Conservation (phyloP, 2,797 vertebrate genomes). For the Channa striata region DNA sequence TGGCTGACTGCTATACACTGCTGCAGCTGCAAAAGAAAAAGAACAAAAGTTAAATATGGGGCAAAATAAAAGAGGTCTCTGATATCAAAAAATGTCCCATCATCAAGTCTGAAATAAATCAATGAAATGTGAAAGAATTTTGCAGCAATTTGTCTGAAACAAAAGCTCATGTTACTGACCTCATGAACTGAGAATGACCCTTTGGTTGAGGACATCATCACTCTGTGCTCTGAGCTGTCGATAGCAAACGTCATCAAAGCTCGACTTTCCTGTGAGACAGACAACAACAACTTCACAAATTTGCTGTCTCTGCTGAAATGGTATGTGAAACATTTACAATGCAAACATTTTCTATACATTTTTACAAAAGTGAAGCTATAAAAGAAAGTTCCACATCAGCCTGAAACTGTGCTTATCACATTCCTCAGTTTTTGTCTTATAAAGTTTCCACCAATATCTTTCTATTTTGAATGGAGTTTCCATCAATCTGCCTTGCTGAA, state of each 20-base stretch:
- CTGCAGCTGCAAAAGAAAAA: slow-evolving; percentile 85
- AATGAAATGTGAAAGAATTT: not conserved
- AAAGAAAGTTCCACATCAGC: no score
- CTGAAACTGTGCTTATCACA: no score
- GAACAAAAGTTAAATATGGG: not conserved
- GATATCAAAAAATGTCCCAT: not conserved
- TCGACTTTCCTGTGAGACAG: slow-evolving; percentile 85
- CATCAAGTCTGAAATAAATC: no score
- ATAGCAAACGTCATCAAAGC: slow-evolving; percentile 92
- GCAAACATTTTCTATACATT: not conserved
- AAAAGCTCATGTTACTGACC: slow-evolving; percentile 75
- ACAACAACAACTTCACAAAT: not conserved
- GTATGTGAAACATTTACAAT: no score
- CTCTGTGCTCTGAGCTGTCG: slow-evolving; percentile 83
- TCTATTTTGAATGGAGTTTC: no score
- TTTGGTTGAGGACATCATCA: slow-evolving; percentile 89
- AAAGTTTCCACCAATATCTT: no score
- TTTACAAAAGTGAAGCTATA: no score
- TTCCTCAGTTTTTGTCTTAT: no score
- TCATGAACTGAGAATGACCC: slow-evolving; percentile 90
- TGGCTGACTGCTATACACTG: slow-evolving; percentile 89
- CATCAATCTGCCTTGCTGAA: no score
- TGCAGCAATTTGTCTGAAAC: not conserved
- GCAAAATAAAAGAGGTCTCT: not conserved
- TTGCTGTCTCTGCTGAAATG: no score